Conservation (phyloP, 2,113 vertebrate genomes). For the Hypomesus transpacificus region DNA sequence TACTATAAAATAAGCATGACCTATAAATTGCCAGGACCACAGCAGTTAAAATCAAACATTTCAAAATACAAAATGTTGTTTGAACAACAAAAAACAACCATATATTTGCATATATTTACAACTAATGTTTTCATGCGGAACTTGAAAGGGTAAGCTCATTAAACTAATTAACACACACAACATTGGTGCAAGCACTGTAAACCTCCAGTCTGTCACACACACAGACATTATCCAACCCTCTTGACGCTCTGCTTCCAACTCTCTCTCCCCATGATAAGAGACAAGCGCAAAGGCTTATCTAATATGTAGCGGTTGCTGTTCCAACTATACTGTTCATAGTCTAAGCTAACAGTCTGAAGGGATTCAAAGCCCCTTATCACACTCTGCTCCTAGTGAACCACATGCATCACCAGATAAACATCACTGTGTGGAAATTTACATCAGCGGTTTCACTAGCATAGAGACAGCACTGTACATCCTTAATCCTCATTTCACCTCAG, state of each 20-base stretch:
- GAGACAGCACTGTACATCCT: background rate
- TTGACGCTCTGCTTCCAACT: background rate
- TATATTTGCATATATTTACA: slow-evolving; percentile 5
- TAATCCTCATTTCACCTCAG: background rate
- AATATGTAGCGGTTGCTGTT: too few relatives aligned
- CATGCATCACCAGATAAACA: background rate
- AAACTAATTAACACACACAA: background rate
- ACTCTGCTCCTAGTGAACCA: background rate
- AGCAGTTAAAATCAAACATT: slow-evolving; percentile 1
- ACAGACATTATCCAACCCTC: background rate
- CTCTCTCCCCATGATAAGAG: background rate
- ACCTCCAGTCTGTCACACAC: background rate
- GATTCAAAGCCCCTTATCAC: background rate
- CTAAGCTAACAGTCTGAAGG: background rate
- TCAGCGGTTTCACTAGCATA: background rate
- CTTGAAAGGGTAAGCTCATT: slow-evolving; percentile 6
- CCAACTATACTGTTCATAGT: too few relatives aligned
- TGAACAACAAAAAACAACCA: background rate
- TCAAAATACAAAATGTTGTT: background rate
- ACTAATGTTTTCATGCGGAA: background rate
- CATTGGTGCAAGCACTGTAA: too few relatives aligned
- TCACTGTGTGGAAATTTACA: background rate
- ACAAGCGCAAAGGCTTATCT: background rate
- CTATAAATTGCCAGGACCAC: background rate
- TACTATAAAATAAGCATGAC: background rate